These are phyloP conservation scores for Crocuta crocuta DNA, from an alignment of 2,113 vertebrate species.

Conservation along the genomic window DNA sequence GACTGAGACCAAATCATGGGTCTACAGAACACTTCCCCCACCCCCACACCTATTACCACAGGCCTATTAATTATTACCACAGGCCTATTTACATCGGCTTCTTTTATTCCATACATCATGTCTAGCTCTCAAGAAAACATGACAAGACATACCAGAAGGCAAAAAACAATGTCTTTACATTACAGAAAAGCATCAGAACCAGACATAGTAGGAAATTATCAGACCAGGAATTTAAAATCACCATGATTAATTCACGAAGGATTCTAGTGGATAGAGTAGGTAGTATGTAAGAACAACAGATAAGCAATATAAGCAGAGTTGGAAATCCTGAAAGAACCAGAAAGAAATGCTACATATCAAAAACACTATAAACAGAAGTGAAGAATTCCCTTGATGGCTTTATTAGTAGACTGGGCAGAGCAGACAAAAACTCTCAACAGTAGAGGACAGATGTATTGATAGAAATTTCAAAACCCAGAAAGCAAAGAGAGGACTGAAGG, in stretches of 20 bases:
- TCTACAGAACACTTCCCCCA: background rate
- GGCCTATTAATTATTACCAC: background rate
- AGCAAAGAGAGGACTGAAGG: background rate
- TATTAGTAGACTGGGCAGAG: background rate
- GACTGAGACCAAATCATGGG: background rate
- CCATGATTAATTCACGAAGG: background rate
- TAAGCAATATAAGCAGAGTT: background rate
- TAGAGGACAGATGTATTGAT: background rate
- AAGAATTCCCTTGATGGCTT: background rate
- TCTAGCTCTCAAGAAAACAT: background rate
- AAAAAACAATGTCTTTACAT: background rate
- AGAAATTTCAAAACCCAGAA: background rate
- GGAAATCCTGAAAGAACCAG: background rate
- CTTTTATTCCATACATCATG: background rate
- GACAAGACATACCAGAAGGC: background rate
- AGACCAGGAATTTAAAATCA: background rate
- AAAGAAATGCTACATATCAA: background rate
- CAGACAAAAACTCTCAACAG: background rate
- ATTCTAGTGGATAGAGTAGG: background rate
- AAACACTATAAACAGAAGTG: background rate
- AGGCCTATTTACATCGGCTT: background rate
- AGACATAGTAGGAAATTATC: background rate
- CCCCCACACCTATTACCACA: background rate
- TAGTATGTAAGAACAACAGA: background rate
- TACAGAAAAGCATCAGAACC: background rate